Conservation (phyloP, 2,888 invertebrate genomes). For the Hydraecia micacea region DNA sequence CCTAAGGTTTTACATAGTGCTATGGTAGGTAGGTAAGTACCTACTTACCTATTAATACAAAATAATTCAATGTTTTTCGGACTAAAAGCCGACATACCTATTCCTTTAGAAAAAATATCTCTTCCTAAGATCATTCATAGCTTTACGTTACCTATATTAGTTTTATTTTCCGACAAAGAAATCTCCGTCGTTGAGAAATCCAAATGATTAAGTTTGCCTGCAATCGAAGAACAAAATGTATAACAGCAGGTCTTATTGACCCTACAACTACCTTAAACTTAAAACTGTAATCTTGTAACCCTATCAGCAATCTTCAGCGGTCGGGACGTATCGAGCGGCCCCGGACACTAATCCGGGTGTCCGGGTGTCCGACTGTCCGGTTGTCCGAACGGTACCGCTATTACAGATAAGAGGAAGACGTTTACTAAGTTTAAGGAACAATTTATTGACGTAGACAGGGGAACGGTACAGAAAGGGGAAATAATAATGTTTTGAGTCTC, state of each 20-base stretch:
- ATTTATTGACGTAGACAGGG: conserved; percentile 49
- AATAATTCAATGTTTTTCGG: not conserved
- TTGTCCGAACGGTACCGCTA: conserved; percentile 39
- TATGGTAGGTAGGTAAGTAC: not conserved
- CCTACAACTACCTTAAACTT: conserved; percentile 26
- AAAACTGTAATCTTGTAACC: conserved; percentile 51
- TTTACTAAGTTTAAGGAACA: conserved; percentile 60
- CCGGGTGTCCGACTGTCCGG: conserved; percentile 43
- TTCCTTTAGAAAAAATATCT: not conserved
- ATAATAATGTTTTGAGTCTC: not conserved
- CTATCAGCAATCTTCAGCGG: conserved; percentile 52
- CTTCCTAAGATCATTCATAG: no score
- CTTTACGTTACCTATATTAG: no score
- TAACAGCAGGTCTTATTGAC: not conserved
- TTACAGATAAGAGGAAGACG: conserved; percentile 71
- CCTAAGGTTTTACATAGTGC: not conserved
- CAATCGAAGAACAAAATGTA: not conserved
- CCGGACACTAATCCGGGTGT: conserved; percentile 62
- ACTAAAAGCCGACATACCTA: not conserved
- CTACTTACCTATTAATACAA: no score
- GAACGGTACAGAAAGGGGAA: conserved; percentile 23
- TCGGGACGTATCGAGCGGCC: conserved; percentile 19
- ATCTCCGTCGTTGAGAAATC: not conserved
- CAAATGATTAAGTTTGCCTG: not conserved
- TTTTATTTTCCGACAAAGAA: not conserved